Conservation (phyloP, 2,888 invertebrate genomes). For the Altica lythri region DNA sequence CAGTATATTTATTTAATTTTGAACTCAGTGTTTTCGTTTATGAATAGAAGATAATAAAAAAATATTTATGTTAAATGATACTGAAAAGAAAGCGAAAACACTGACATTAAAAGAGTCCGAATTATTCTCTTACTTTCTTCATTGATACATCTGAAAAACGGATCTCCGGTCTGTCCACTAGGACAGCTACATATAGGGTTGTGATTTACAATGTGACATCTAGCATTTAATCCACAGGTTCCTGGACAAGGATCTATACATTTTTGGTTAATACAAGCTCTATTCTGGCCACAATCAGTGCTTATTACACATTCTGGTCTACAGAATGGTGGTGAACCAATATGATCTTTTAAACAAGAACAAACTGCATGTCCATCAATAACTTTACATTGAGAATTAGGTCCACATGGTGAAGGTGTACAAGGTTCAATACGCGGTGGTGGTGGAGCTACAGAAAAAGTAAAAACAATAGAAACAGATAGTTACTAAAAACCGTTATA, state of each 20-base stretch:
- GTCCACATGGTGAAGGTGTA: slow-evolving; percentile 76
- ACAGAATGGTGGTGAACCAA: slow-evolving; percentile 77
- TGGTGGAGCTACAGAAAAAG: slow-evolving; percentile 40
- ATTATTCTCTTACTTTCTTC: slow-evolving; percentile 58
- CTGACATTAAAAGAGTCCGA: neutral
- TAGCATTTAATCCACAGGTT: slow-evolving; percentile 80
- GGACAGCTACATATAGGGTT: slow-evolving; percentile 85
- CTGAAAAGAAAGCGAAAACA: neutral
- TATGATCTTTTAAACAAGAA: slow-evolving; percentile 77
- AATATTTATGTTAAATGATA: too few species aligned
- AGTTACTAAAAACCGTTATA: neutral
- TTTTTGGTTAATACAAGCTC: slow-evolving; percentile 78
- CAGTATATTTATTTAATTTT: neutral
- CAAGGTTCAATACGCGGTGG: slow-evolving; percentile 62
- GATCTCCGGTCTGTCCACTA: slow-evolving; percentile 77
- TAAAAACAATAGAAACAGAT: neutral
- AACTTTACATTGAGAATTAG: slow-evolving; percentile 77
- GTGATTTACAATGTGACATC: slow-evolving; percentile 83
- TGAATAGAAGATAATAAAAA: too few species aligned
- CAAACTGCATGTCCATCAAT: slow-evolving; percentile 77
- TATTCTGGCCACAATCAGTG: slow-evolving; percentile 80
- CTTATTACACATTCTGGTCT: slow-evolving; percentile 83
- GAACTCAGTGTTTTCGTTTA: neutral
- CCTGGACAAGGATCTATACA: slow-evolving; percentile 83
- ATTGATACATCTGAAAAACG: slow-evolving; percentile 73